Base-by-base conservation (phyloP, 2,888 invertebrate genomes). In the Callosobruchus maculatus region DNA sequence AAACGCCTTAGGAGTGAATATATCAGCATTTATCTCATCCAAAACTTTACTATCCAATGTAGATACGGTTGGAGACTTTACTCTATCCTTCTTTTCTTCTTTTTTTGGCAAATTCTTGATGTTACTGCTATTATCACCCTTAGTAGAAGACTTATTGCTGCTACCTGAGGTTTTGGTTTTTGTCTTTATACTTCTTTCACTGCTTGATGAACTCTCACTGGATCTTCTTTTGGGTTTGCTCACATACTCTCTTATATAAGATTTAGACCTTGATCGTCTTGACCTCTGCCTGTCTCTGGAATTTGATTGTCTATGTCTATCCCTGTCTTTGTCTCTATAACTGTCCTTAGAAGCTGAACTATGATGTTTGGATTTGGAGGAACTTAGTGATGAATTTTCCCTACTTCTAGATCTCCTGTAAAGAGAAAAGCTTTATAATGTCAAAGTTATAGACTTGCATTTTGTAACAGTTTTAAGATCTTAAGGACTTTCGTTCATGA, bases 21-120 rank as follows among this genome's bases (percentile, higher is more conserved):
- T 88, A 76, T 94, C 93, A 76, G 89, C 90, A 81, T 94, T 94
- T 68, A 94, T 90, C 82, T 93, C 92, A 0, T 91, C 91, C n/a
- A 94, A 82, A 9, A 92, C 86, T 79, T 91, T 89, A 74, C 87
- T 86, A 77, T 91, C 90, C 77, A 90, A 13, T 49, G 18, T 88
- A 69, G 89, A 89, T 68, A 89, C 88, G 75, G 74, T 74, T 69
- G 80, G 81, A 26, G 81, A 80, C 21, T 18, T 67, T 21, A 3
- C 3, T 73, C 78, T 76, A 49, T 74, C 69, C 67, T 71, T 67
- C 71, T 72, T 75, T 3, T 22, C 71, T 67, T 72, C 71, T 70
- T 68, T 70, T 9, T 68, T 71, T 67, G 67, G n/a, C 71, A 49
- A 66, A 20, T 31, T 68, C 70, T 74, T 75, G 22, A 30, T 71